A percentile compares a stretch with the other conserved stretches of the same genome.
Conservation (phyloP, 2,797 vertebrate species). For the Onychomys leucogaster region DNA sequence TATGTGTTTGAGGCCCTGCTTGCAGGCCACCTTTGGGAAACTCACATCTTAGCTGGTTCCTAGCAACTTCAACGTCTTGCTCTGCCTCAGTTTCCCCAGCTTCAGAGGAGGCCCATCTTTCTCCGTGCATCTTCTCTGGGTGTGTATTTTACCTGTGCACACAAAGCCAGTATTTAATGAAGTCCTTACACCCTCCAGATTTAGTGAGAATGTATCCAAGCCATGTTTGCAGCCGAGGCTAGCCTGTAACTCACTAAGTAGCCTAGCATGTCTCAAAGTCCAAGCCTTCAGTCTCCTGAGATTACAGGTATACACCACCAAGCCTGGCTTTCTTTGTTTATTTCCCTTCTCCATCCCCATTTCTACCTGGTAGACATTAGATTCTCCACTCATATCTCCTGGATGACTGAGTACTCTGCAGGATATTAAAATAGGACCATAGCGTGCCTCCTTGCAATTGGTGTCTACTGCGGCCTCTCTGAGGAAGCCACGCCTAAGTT, state of each 20-base stretch:
- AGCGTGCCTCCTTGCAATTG: not conserved
- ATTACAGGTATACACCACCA: not conserved
- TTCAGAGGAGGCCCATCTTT: not conserved
- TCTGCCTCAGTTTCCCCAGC: constrained; percentile 44
- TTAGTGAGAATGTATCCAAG: not conserved
- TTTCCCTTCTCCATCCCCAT: not conserved
- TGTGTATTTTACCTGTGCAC: not conserved
- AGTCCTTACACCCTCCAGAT: not conserved
- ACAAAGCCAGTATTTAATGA: not conserved
- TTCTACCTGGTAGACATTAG: not conserved
- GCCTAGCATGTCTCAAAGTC: not conserved
- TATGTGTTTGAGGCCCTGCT: not conserved
- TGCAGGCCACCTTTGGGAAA: not conserved
- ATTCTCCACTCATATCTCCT: not conserved
- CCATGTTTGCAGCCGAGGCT: not conserved
- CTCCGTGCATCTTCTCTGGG: not conserved
- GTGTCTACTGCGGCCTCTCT: not conserved
- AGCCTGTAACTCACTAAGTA: not conserved
- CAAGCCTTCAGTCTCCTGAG: not conserved
- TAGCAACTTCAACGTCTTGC: not conserved
- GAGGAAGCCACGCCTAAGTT: not conserved
- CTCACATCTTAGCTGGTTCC: not conserved
- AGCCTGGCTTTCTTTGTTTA: not conserved
- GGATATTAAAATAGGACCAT: not conserved
- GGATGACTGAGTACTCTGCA: not conserved